Conservation (phyloP, 2,888 invertebrate species). For the Smittia aterrima region DNA sequence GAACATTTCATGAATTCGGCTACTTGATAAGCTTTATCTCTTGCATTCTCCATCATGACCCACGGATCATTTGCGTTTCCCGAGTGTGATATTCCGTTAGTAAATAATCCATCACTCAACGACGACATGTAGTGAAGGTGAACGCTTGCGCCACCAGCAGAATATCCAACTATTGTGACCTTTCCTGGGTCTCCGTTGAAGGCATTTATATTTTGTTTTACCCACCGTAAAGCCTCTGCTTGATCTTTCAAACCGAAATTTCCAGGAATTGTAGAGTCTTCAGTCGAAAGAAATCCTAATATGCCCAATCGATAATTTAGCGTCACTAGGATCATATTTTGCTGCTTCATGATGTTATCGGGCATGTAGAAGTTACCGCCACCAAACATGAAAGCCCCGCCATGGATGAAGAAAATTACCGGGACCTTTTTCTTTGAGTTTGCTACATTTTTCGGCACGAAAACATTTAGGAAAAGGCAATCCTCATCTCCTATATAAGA, state of each 20-base stretch:
- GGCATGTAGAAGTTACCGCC: conserved; percentile 58
- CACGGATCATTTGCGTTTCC: conserved; percentile 66
- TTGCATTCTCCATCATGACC: conserved; percentile 59
- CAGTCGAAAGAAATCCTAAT: conserved; percentile 72
- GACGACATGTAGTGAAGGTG: conserved; percentile 70
- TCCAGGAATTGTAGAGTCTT: conserved; percentile 65
- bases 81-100: conserved; percentile 67
- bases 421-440: conserved; percentile 55
- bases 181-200: conserved; percentile 72
- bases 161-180: conserved; percentile 67
- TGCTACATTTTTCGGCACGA: conserved; percentile 54
- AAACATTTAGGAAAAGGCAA: conserved; percentile 65
- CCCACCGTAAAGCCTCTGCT: conserved; percentile 67
- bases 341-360: conserved; percentile 60
- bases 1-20: conserved; percentile 65
- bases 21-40: conserved; percentile 62
- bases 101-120: conserved; percentile 61
- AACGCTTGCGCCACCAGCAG: conserved; percentile 73
- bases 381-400: conserved; percentile 70
- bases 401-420: conserved; percentile 66
- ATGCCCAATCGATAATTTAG: conserved; percentile 72
- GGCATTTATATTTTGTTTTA: conserved; percentile 64
- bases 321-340: conserved; percentile 65
- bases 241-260: conserved; percentile 76
- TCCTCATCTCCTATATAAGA: conserved; percentile 61